These are phyloP conservation scores for Apodemia duryi DNA, from an alignment of 2,888 invertebrate species.

Conservation along the genomic window DNA sequence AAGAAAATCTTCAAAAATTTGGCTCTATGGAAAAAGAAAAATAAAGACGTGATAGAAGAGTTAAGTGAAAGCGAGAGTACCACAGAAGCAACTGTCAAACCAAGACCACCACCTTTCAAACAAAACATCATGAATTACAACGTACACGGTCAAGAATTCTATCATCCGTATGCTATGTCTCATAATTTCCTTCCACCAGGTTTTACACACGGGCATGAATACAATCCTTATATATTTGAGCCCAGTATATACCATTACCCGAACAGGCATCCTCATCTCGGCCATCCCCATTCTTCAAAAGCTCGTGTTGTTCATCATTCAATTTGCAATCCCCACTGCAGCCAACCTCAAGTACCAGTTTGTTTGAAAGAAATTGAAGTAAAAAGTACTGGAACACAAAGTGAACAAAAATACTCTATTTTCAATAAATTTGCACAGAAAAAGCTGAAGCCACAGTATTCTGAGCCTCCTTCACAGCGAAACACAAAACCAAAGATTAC, in stretches of 20 bases:
- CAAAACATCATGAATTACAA: conserved; percentile 56
- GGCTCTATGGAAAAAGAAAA: conserved; percentile 53
- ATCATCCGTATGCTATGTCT: conserved; percentile 40
- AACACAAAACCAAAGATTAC: conserved; percentile 22
- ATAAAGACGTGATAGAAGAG: conserved; percentile 52
- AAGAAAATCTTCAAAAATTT: conserved; percentile 48
- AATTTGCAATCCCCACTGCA: conserved; percentile 32
- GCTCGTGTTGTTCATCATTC: conserved; percentile 19
- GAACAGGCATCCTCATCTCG: conserved; percentile 29
- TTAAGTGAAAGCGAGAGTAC: conserved; percentile 51
- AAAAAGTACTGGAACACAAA: conserved; percentile 63
- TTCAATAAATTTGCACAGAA: conserved; percentile 53
- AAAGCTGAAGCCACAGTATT: conserved; percentile 33
- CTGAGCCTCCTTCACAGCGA: conserved; percentile 15
- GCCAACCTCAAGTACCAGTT: conserved; percentile 48
- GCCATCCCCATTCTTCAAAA: conserved; percentile 21
- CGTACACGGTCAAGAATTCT: conserved; percentile 55
- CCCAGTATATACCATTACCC: conserved; percentile 23
- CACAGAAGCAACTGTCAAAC: conserved; percentile 41
- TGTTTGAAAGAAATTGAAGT: conserved; percentile 69
- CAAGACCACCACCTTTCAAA: conserved; percentile 42
- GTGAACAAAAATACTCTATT: conserved; percentile 56
- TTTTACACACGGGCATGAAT: conserved; percentile 20
- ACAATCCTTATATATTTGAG: conserved; percentile 11
- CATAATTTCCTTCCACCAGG: not conserved